Conservation (phyloP, 53 echinoderm and acorn worm species). For the Echinometra lucunter region DNA sequence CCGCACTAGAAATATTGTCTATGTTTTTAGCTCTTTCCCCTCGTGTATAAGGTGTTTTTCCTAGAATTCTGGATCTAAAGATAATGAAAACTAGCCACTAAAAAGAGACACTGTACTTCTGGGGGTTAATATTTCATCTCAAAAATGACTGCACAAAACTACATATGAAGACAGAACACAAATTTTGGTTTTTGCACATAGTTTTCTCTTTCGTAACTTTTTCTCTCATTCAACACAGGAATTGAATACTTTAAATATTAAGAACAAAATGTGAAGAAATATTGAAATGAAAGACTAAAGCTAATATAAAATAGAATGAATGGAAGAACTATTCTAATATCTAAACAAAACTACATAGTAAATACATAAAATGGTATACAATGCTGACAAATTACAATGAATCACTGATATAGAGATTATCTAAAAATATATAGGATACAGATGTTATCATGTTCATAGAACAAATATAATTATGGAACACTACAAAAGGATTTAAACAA, state of each 20-base stretch:
- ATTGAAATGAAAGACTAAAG: constrained; percentile 52
- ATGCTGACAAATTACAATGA: constrained; percentile 37
- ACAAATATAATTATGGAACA: neutral
- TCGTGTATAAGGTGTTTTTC: too few species aligned
- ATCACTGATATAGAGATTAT: constrained; percentile 24
- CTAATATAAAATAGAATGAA: constrained; percentile 13
- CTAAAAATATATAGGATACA: constrained; percentile 7
- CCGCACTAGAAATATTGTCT: too few species aligned
- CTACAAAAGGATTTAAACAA: neutral
- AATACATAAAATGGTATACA: constrained; percentile 22
- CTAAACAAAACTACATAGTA: neutral
- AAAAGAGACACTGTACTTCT: too few species aligned
- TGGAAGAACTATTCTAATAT: constrained; percentile 44
- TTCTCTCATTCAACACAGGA: neutral
- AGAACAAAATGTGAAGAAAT: constrained; percentile 9
- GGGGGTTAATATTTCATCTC: neutral
- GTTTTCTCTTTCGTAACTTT: constrained; percentile 3
- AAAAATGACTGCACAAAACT: neutral
- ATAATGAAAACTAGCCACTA: too few species aligned
- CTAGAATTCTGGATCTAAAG: too few species aligned
- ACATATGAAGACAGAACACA: neutral
- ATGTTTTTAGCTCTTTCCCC: too few species aligned
- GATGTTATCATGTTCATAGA: neutral
- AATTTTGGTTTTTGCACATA: constrained; percentile 6
- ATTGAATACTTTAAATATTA: constrained; percentile 25